Percentiles rank a stretch among this genome's conserved stretches.
Evolutionary conservation across 2,888 invertebrate genomes (phyloP).

Genomic region (Osmoderma eremita): DNA sequence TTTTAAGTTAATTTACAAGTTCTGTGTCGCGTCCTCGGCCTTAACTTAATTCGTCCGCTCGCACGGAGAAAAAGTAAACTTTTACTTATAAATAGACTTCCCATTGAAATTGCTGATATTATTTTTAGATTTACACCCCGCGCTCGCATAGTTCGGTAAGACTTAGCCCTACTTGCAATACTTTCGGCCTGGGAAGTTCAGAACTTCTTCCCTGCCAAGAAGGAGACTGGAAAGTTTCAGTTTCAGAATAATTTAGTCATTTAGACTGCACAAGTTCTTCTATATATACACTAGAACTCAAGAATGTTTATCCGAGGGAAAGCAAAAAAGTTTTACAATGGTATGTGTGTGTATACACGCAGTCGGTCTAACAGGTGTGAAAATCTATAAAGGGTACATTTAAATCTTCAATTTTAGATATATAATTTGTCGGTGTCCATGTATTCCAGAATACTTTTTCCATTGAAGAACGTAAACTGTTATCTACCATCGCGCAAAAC

Average conservation of each 20-base stretch:
- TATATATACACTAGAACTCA: conserved; percentile 22
- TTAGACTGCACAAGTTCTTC: conserved; percentile 42
- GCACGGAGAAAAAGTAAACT: conserved; percentile 33
- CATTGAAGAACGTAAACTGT: background rate
- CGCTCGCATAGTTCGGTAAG: conserved; percentile 55
- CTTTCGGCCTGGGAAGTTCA: conserved; percentile 59
- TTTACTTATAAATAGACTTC: conserved; percentile 34
- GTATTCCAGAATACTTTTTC: background rate
- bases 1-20: conserved; percentile 32
- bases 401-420: too few species aligned
- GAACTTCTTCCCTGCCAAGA: conserved; percentile 50
- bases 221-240: conserved; percentile 51
- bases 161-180: conserved; percentile 60
- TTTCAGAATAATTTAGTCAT: conserved; percentile 53
- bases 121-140: conserved; percentile 39
- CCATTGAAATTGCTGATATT: conserved; percentile 38
- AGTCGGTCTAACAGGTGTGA: conserved; percentile 8
- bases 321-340: conserved; percentile 5
- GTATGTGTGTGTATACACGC: background rate
- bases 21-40: conserved; percentile 10
- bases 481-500: background rate
- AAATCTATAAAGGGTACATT: background rate
- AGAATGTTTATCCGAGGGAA: conserved; percentile 25
- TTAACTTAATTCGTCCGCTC: conserved; percentile 23
- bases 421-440: too few species aligned